Evolutionary conservation across 2,888 invertebrate species (phyloP).

Genomic region (Orthosia incerta): DNA sequence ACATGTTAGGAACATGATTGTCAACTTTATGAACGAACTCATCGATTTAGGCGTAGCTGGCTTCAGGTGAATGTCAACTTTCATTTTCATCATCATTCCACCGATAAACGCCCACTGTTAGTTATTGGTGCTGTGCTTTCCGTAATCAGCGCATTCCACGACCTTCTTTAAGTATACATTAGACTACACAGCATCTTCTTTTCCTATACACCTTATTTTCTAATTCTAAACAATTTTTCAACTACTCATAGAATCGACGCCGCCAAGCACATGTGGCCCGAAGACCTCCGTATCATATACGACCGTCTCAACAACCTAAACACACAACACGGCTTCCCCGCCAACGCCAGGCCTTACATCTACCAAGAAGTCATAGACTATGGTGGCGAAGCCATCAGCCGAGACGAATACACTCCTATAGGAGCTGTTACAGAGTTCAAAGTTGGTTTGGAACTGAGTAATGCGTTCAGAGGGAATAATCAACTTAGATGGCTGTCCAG

Average conservation of each 20-base stretch:
- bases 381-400: slow-evolving; percentile 88
- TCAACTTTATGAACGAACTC: slow-evolving; percentile 92
- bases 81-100: background rate
- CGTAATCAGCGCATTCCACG: background rate
- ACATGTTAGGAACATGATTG: slow-evolving; percentile 93
- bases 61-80: slow-evolving; percentile 88
- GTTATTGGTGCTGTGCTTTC: background rate
- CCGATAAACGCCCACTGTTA: background rate
- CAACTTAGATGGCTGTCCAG: slow-evolving; percentile 91
- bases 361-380: slow-evolving; percentile 95
- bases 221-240: background rate
- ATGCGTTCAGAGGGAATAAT: slow-evolving; percentile 86
- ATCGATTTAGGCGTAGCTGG: slow-evolving; percentile 94
- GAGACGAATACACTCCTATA: slow-evolving; percentile 89
- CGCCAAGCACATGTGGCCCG: slow-evolving; percentile 95
- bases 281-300: slow-evolving; percentile 93
- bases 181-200: background rate
- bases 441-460: slow-evolving; percentile 87
- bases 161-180: background rate
- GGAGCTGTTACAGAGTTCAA: slow-evolving; percentile 93
- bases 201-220: background rate
- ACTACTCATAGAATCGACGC: slow-evolving; percentile 92
- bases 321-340: slow-evolving; percentile 91
- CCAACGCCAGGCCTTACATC: slow-evolving; percentile 92
- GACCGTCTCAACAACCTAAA: slow-evolving; percentile 91